These are phyloP conservation scores for Antrozous pallidus DNA, from an alignment of 2,797 vertebrate genomes.

Conservation along the genomic window DNA sequence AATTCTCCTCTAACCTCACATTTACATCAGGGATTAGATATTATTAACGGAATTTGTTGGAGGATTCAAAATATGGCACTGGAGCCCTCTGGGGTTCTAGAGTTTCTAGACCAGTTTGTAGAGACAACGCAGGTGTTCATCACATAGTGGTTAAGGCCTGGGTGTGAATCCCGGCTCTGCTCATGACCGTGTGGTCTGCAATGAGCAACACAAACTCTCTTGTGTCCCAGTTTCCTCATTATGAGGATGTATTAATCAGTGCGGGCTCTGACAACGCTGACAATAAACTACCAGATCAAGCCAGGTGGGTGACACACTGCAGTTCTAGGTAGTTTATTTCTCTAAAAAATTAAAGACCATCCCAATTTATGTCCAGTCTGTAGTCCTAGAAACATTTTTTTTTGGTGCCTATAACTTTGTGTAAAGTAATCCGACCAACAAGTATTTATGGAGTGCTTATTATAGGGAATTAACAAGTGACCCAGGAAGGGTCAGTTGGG, in stretches of 20 bases:
- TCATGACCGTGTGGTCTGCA: background rate
- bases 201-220: background rate
- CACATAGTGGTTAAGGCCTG: background rate
- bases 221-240: background rate
- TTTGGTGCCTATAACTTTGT: background rate
- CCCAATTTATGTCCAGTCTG: background rate
- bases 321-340: background rate
- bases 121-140: background rate
- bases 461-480: background rate
- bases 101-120: background rate
- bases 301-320: background rate
- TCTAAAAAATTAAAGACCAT: background rate
- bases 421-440: background rate
- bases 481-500: background rate
- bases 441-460: background rate
- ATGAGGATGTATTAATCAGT: background rate
- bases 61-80: background rate
- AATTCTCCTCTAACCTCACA: background rate
- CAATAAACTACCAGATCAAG: background rate
- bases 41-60: background rate
- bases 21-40: background rate
- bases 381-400: background rate
- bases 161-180: background rate
- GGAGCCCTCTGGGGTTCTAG: background rate
- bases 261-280: background rate